Percentiles rank a stretch among this genome's conserved stretches.
Conservation (phyloP, 2,888 invertebrate species). For the Tethea ocularis region DNA sequence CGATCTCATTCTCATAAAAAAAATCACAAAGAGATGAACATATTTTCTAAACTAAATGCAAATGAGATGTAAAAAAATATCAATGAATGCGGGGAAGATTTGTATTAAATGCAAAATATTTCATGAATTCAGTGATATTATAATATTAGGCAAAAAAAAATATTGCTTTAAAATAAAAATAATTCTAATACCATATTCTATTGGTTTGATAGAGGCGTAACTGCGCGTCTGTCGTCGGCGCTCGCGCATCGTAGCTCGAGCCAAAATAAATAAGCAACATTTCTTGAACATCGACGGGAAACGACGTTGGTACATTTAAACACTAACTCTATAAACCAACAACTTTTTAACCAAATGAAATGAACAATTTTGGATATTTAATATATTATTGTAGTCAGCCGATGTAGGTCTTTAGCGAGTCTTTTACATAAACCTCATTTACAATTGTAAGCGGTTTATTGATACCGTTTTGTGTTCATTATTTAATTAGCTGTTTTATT, state of each 20-base stretch:
- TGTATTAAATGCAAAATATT: not conserved
- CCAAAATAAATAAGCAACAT: constrained; percentile 77
- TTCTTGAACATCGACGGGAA: constrained; percentile 45
- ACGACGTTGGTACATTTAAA: constrained; percentile 30
- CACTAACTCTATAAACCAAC: constrained; percentile 8
- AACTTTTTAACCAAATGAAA: not conserved
- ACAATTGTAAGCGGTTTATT: constrained; percentile 2
- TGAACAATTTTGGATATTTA: not conserved
- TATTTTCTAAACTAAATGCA: constrained; percentile 15
- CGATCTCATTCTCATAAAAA: constrained; percentile 26
- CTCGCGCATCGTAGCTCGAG: constrained; percentile 65
- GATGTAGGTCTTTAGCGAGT: constrained; percentile 2
- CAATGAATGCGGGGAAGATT: not conserved
- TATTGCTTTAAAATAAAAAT: constrained; percentile 49
- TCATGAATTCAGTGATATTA: constrained; percentile 8
- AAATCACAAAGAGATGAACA: constrained; percentile 15
- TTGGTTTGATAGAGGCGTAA: constrained; percentile 64
- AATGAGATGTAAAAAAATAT: constrained; percentile 15
- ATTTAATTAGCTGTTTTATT: constrained; percentile 53
- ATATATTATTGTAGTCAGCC: not conserved
- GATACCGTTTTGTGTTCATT: constrained; percentile 20
- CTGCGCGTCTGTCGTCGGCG: constrained; percentile 73
- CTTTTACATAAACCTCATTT: constrained; percentile 1
- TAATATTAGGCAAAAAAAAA: constrained; percentile 28
- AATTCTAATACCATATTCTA: constrained; percentile 51